phyloP scores from a whole-genome alignment of 2,113 vertebrate species.

The Xerus inauris region DNA sequence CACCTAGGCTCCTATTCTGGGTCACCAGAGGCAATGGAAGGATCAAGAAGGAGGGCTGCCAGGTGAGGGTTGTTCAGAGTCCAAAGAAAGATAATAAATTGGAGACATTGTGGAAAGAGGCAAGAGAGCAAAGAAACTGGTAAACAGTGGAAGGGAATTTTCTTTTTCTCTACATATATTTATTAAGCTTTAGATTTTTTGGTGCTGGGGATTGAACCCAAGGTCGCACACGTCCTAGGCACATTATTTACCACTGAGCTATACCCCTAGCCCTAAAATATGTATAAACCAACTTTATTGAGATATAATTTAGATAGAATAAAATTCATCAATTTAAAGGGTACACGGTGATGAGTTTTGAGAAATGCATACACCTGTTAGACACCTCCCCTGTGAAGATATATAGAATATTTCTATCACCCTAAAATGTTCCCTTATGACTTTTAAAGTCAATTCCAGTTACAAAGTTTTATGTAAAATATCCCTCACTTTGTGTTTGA shows the following conservation, averaged over 20 bases:
- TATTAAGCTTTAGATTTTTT: conserved; percentile 1
- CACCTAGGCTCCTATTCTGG: background rate
- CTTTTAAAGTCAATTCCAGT: background rate
- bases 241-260: background rate
- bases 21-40: background rate
- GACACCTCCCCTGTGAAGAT: background rate
- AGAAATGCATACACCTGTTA: conserved; percentile 17
- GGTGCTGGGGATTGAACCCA: background rate
- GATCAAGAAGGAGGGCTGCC: background rate
- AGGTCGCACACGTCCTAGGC: background rate
- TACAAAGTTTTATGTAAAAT: background rate
- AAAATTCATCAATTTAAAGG: conserved; percentile 17
- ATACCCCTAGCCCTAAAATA: background rate
- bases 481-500: background rate
- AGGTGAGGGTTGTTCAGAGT: background rate
- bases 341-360: background rate
- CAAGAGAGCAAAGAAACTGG: background rate
- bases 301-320: conserved; percentile 23
- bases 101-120: conserved; percentile 5
- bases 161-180: background rate
- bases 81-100: background rate
- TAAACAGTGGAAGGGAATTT: background rate
- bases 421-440: conserved; percentile 3
- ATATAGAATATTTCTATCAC: background rate
- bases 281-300: background rate